These are phyloP conservation scores for Agraylea sexmaculata DNA, from an alignment of 1,140 invertebrate species.

Conservation along the genomic window DNA sequence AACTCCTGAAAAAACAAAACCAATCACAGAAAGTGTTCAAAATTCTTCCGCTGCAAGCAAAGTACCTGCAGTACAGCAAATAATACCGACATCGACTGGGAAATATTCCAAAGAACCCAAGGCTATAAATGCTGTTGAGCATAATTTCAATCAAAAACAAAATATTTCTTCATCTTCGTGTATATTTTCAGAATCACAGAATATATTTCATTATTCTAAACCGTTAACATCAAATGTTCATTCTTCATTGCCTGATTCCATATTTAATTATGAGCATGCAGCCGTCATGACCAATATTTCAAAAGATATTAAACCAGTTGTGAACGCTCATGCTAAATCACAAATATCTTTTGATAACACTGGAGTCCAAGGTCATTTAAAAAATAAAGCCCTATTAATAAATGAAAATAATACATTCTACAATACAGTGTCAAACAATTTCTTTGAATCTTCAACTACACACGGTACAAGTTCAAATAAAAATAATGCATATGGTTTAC, in stretches of 20 bases:
- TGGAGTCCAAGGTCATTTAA: constrained; percentile 4
- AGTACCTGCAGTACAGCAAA: too few species aligned
- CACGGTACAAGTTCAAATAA: constrained; percentile 10
- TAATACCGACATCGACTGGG: too few species aligned
- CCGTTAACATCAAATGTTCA: constrained; percentile 4
- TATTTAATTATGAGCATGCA: constrained; percentile 20
- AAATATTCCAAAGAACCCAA: constrained; percentile 2
- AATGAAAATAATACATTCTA: constrained; percentile 9
- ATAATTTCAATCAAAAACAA: constrained; percentile 5
- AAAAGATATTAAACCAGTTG: constrained; percentile 13
- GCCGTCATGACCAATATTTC: constrained; percentile 11
- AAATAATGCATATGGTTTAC: constrained; percentile 7
- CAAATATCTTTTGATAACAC: constrained; percentile 14
- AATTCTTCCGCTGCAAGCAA: constrained; percentile 8
- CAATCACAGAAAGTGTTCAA: constrained; percentile 1
- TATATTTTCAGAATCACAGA: constrained; percentile 11
- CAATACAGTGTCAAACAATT: constrained; percentile 5
- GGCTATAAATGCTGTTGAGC: not conserved
- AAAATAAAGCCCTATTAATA: constrained; percentile 5
- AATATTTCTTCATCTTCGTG: constrained; percentile 13
- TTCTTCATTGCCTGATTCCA: constrained; percentile 14
- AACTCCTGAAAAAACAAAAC: constrained; percentile 7
- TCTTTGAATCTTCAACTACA: constrained; percentile 6
- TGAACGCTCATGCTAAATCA: constrained; percentile 12
- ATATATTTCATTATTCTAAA: constrained; percentile 14